phyloP scores from a whole-genome alignment of 2,888 invertebrate genomes.

The Argyresthia goedartella region DNA sequence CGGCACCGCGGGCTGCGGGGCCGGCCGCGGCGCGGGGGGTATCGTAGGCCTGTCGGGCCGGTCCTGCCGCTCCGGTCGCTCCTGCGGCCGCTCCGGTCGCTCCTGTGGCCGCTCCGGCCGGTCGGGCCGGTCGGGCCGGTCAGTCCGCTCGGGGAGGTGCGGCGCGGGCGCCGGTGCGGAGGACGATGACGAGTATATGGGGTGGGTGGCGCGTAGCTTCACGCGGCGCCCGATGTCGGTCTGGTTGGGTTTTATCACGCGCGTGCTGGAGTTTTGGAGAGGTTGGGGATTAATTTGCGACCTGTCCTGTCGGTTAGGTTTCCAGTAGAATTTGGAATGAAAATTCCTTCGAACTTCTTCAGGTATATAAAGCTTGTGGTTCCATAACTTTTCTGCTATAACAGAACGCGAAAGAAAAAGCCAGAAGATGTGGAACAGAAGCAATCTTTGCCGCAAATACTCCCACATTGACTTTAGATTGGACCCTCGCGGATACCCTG shows the following conservation, averaged over 20 bases:
- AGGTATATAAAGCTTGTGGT: too few species aligned
- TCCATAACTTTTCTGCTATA: too few species aligned
- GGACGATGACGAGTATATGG: constrained; percentile 14
- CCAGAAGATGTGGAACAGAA: too few species aligned
- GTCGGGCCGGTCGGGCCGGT: constrained; percentile 13
- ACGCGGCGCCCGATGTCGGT: constrained; percentile 91
- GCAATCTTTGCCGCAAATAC: too few species aligned
- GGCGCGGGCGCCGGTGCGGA: constrained; percentile 23
- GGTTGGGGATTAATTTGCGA: not conserved
- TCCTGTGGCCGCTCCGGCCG: constrained; percentile 19
- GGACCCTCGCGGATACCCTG: too few species aligned
- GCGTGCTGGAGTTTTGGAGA: constrained; percentile 75
- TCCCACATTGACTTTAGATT: too few species aligned
- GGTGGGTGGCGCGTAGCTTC: constrained; percentile 66
- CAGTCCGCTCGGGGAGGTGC: too few species aligned
- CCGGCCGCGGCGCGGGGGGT: constrained; percentile 33
- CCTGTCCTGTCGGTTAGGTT: not conserved
- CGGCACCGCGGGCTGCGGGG: constrained; percentile 17
- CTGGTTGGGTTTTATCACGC: constrained; percentile 93
- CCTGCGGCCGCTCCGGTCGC: constrained; percentile 12
- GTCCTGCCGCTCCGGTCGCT: constrained; percentile 3
- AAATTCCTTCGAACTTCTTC: too few species aligned
- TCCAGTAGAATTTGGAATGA: too few species aligned
- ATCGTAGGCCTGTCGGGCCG: too few species aligned
- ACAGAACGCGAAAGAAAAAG: too few species aligned